A percentile compares a stretch with the other conserved stretches of the same genome.
Conservation (phyloP, 2,888 invertebrate species). For the Ophion ellenae region DNA sequence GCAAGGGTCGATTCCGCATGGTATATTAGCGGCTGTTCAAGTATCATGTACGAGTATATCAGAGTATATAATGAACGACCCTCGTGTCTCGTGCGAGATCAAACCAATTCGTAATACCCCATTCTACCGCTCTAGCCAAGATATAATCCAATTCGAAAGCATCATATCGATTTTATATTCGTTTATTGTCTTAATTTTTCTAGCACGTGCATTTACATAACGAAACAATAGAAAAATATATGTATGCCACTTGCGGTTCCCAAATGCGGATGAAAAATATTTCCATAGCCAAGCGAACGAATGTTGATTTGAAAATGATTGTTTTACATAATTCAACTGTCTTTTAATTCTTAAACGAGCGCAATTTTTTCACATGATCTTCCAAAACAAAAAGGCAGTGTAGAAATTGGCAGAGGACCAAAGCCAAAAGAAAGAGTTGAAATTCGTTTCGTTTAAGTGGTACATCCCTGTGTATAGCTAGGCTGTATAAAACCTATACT, state of each 20-base stretch:
- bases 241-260: too few relatives aligned
- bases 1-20: conserved; percentile 32
- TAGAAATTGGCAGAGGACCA: background rate
- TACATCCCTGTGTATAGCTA: conserved; percentile 24
- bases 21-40: conserved; percentile 26
- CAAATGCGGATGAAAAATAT: too few relatives aligned
- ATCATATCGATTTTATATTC: background rate
- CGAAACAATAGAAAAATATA: too few relatives aligned
- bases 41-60: conserved; percentile 21
- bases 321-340: too few relatives aligned
- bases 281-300: too few relatives aligned
- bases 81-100: conserved; percentile 25
- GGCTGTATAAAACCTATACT: conserved; percentile 2
- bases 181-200: background rate
- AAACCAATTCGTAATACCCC: background rate
- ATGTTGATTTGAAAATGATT: background rate
- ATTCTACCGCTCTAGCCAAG: conserved; percentile 3
- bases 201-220: too few relatives aligned
- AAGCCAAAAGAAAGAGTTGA: background rate
- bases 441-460: conserved; percentile 35
- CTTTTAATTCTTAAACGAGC: too few relatives aligned
- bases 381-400: background rate
- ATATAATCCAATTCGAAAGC: conserved; percentile 30
- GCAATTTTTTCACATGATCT: too few relatives aligned
- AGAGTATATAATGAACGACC: background rate